A percentile compares a stretch with the other conserved stretches of the same genome.
These are phyloP conservation scores for Podilymbus podiceps DNA, from an alignment of 2,113 vertebrate species.

Conservation along the genomic window DNA sequence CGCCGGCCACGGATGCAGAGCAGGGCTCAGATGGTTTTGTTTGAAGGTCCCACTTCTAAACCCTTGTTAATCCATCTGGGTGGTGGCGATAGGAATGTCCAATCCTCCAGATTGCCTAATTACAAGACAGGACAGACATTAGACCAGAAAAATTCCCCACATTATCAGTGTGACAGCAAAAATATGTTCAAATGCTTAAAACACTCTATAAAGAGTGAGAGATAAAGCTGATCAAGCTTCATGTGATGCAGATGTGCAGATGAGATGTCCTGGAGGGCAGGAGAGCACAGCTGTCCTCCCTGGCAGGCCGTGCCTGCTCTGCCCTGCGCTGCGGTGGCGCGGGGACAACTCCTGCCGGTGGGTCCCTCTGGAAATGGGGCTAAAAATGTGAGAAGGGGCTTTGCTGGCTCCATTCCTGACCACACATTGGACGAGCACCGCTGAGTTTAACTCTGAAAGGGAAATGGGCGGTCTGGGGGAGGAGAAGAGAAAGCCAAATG, in stretches of 20 bases:
- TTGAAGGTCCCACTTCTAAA: neutral
- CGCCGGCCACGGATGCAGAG: rapidly evolving
- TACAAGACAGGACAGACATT: neutral
- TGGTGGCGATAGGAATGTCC: neutral
- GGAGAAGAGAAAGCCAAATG: neutral
- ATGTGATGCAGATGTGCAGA: neutral
- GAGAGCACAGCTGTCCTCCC: neutral
- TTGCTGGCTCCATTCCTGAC: neutral
- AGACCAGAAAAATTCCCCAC: neutral
- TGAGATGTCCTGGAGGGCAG: neutral
- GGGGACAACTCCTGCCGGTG: neutral
- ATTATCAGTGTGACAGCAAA: neutral
- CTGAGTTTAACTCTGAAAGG: neutral
- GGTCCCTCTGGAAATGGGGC: neutral
- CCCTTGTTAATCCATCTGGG: neutral
- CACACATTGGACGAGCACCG: neutral
- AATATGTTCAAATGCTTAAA: neutral
- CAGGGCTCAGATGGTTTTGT: neutral
- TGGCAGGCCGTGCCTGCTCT: neutral
- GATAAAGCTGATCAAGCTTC: neutral
- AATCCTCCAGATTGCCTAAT: neutral
- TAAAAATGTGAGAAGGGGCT: neutral
- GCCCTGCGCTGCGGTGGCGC: rapidly evolving
- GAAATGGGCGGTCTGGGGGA: neutral
- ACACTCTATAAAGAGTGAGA: neutral